A percentile compares a stretch with the other conserved stretches of the same genome.
Evolutionary conservation across 2,113 vertebrate genomes (phyloP).

Genomic region (Stigmatopora argus): DNA sequence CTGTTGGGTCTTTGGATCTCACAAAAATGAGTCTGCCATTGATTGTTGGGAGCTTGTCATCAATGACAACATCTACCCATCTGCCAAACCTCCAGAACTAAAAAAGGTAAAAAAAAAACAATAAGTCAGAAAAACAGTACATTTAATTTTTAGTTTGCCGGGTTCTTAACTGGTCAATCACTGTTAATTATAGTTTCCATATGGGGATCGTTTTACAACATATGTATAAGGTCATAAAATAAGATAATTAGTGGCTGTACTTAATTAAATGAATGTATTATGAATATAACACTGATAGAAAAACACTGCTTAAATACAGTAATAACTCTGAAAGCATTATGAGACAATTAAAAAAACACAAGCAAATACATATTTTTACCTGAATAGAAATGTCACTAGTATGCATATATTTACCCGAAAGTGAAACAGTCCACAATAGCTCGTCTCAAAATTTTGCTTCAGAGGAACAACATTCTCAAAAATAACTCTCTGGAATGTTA

Average conservation of each 20-base stretch:
- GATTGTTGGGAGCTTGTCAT: conserved; percentile 72
- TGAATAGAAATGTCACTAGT: neutral
- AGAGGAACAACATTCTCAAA: conserved; percentile 45
- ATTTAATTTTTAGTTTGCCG: neutral
- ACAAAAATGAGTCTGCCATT: conserved; percentile 59
- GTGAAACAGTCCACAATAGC: conserved; percentile 71
- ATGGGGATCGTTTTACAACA: neutral
- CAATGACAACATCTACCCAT: conserved; percentile 72
- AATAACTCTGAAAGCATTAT: neutral
- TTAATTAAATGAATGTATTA: neutral
- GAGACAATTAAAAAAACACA: neutral
- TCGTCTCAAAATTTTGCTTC: conserved; percentile 49
- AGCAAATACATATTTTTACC: neutral
- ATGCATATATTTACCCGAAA: conserved; percentile 55
- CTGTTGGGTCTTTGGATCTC: conserved; percentile 47
- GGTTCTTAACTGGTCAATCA: neutral
- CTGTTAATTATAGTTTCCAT: neutral
- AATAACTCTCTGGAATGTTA: conserved; percentile 57
- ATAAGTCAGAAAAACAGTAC: neutral
- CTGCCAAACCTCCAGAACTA: conserved; percentile 75
- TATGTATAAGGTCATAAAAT: neutral
- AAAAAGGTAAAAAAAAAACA: conserved; percentile 5
- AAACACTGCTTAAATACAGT: neutral
- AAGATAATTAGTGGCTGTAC: neutral
- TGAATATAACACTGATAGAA: neutral